Evolutionary conservation across 2,797 vertebrate genomes (phyloP).

Genomic region (Poecilia picta): DNA sequence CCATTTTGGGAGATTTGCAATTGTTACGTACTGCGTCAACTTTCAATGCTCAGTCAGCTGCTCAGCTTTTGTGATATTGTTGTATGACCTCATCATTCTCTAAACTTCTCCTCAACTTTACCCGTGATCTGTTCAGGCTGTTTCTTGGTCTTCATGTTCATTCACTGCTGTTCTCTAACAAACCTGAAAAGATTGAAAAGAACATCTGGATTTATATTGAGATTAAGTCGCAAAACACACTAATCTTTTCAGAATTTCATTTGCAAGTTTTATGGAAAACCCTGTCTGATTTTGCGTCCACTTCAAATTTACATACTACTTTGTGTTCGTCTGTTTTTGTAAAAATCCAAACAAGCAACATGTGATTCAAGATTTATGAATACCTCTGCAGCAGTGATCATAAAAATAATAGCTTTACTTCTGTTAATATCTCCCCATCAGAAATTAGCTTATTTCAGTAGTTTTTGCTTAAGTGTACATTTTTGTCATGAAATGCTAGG

Average conservation of each 20-base stretch:
- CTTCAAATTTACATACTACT: too few species aligned
- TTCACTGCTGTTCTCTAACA: background rate
- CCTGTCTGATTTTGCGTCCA: too few species aligned
- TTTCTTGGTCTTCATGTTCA: background rate
- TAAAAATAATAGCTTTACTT: background rate
- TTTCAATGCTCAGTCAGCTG: background rate
- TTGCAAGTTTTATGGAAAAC: too few species aligned
- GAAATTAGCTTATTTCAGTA: background rate
- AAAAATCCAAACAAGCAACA: too few species aligned
- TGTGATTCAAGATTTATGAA: background rate
- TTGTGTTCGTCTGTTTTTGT: too few species aligned
- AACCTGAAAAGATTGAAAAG: background rate
- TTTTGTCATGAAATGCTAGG: background rate
- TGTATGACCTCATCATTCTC: background rate
- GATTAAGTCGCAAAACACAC: background rate
- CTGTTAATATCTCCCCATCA: background rate
- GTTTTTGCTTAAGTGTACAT: background rate
- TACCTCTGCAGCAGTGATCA: background rate
- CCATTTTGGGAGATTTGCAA: background rate
- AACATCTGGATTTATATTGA: background rate
- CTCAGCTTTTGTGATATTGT: background rate
- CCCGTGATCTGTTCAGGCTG: too few species aligned
- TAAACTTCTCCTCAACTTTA: too few species aligned
- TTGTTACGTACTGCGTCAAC: background rate
- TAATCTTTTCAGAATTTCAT: too few species aligned